Base-by-base conservation (phyloP, 2,797 vertebrate genomes). In the Falco concolor region DNA sequence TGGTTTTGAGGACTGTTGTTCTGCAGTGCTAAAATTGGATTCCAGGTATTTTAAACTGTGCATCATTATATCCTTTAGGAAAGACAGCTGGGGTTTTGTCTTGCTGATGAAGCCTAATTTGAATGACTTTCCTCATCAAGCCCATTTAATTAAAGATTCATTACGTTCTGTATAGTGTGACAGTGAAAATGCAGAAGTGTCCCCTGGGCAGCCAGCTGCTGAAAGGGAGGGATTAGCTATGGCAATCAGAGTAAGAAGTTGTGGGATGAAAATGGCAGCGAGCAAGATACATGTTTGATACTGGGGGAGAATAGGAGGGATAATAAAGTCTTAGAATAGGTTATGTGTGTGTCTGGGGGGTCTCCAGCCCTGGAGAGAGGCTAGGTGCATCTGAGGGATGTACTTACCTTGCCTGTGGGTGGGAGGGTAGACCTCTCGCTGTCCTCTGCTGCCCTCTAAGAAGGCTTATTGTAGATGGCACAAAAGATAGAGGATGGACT, bases 91-190 rank as follows among this genome's bases (percentile, higher is more conserved):
- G 68, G 75, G 17, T 91, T 93, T 94, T 93, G 72, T 94, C 65
- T 89, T 84, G 72, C 84, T 91, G 92, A 95, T 85, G 87, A 87
- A 94, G 75, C 60, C 81, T 77, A 75, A 87, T 96, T 96, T 96
- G 81, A 92, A 91, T 87, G 45, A 91, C 78, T 96, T 92, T 83
- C 57, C 50, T 96, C 84, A 94, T 96, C 91, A 93, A 95, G 84
- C 32, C 72, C 30, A 16, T 93, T 96, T 94, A 93, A 90, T 94
- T 95, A 85, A 95, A 92, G 87, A 95, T 94, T 96, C 65, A 75
- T 95, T 92, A 54, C 57, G n/a, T 95, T 94, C 73, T 80, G 21
- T 74, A 10, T 44, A 89, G 84, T 18, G 61, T 72, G 79, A 72
- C 36, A 85, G 78, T 83, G 42, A 91, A 95, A 65, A 93, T 68